Evolutionary conservation across 2,113 vertebrate species (phyloP).

Genomic region (Seriola rivoliana): DNA sequence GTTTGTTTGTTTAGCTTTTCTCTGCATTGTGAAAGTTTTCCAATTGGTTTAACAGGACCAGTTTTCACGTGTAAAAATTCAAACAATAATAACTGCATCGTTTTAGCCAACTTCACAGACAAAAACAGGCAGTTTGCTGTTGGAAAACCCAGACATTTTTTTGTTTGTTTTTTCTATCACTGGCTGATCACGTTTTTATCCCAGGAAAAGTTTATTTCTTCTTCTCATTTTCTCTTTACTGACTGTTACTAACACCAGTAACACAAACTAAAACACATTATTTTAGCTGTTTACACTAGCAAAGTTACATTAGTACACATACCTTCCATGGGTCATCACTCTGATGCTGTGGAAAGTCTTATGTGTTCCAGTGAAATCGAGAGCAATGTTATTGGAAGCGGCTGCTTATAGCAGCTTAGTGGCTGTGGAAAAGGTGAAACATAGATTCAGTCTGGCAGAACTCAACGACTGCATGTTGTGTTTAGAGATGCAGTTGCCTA

Average conservation of each 20-base stretch:
- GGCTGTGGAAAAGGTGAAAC: slow-evolving; percentile 41
- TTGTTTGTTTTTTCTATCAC: not conserved
- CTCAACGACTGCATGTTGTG: not conserved
- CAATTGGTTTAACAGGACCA: not conserved
- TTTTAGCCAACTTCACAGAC: not conserved
- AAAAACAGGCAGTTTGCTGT: not conserved
- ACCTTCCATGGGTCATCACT: slow-evolving; percentile 44
- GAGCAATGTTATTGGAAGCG: slow-evolving; percentile 25
- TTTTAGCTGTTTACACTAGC: slow-evolving; percentile 1
- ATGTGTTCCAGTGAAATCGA: slow-evolving; percentile 46
- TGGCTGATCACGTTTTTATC: not conserved
- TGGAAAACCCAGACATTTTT: not conserved
- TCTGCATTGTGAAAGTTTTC: too few relatives aligned
- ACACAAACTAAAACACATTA: slow-evolving; percentile 19
- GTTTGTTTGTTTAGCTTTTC: not conserved
- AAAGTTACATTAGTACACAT: slow-evolving; percentile 24
- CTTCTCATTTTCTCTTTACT: not conserved
- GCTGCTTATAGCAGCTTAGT: slow-evolving; percentile 41
- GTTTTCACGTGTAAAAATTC: not conserved
- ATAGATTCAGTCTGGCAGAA: not conserved
- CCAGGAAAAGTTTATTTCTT: slow-evolving; percentile 7
- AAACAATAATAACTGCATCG: not conserved
- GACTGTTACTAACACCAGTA: not conserved
- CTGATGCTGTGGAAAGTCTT: slow-evolving; percentile 53
- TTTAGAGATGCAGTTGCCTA: not conserved